A percentile compares a stretch with the other conserved stretches of the same genome.
Conservation (phyloP, 2,797 vertebrate species). For the Acanthiza pusilla region DNA sequence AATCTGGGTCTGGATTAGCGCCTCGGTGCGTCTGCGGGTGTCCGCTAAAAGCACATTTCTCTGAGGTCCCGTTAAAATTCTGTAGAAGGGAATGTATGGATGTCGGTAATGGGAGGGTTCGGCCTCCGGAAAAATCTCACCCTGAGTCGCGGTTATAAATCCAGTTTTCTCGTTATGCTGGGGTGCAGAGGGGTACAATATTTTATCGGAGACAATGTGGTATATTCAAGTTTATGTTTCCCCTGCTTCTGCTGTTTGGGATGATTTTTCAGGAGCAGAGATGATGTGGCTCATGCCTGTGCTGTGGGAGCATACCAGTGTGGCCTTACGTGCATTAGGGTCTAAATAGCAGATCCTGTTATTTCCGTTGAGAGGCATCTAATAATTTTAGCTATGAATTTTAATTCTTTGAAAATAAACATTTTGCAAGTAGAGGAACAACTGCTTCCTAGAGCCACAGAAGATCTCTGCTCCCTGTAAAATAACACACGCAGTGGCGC, state of each 20-base stretch:
- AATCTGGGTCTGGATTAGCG: constrained; percentile 27
- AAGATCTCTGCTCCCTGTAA: not conserved
- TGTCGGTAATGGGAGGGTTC: not conserved
- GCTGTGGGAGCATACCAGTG: not conserved
- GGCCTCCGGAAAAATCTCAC: not conserved
- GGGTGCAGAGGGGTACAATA: not conserved
- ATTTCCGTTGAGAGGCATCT: not conserved
- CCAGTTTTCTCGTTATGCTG: not conserved
- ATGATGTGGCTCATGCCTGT: not conserved
- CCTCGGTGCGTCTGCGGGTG: not conserved
- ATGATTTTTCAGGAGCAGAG: not conserved
- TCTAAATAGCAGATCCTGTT: not conserved
- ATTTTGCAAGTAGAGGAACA: not conserved
- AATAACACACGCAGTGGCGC: not conserved
- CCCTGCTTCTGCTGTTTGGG: not conserved
- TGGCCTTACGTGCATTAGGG: not conserved
- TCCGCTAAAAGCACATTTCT: not conserved
- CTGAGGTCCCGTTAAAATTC: not conserved
- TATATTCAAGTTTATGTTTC: not conserved
- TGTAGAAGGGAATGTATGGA: not conserved
- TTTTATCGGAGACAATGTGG: not conserved
- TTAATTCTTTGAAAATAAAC: not conserved
- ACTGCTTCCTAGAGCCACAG: not conserved
- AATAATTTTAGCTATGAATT: not conserved
- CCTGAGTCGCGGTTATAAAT: not conserved